Base-by-base conservation (phyloP, 2,888 invertebrate species). In the Sarcophaga caerulescens region DNA sequence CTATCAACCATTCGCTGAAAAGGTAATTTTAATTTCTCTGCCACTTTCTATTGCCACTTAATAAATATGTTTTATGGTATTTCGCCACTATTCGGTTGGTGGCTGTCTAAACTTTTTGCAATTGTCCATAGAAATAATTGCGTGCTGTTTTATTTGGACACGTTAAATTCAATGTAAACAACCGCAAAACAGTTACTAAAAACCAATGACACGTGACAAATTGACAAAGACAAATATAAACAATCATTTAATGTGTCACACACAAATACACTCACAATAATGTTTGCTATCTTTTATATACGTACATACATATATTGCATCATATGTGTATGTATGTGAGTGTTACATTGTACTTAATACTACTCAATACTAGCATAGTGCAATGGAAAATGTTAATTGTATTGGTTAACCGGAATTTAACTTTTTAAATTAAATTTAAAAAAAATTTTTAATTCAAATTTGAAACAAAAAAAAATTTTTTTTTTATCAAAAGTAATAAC, bases 171-270 rank as follows among this genome's bases (percentile, higher is more conserved):
- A 70, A 69, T 70, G 63, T 45, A 75, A 81, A 70, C 75, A 75
- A 44, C 75, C 69, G 57, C 75, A 81, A 74, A 81, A 76, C 75
- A 76, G 75, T 81, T 70, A 62, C 57, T 69, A 81, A 81, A 81
- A 81, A 81, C 75, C 81, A 76, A 81, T 81, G 75, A 75, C 70
- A 81, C 81, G 75, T 81, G 81, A 75, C 81, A 81, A 75, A 81
- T 76, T 45, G 81, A 70, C 69, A 81, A 57, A 76, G 23, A 73
- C 62, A 62, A 78, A 77, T 73, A 62, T 52, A 78, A 78, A 77
- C 23, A 76, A 71, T 45, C 17, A 68, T 68, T 60, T 68, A 19
- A 66, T 74, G 47, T 68, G 45, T 3, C 17, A 19, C 17, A 52
- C 35, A 81, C 17, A n/a, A 80, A 10, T 63, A 47, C 44, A 44